A percentile compares a stretch with the other conserved stretches of the same genome.
Conservation (phyloP, 1,140 invertebrate species). For the Solen grandis region DNA sequence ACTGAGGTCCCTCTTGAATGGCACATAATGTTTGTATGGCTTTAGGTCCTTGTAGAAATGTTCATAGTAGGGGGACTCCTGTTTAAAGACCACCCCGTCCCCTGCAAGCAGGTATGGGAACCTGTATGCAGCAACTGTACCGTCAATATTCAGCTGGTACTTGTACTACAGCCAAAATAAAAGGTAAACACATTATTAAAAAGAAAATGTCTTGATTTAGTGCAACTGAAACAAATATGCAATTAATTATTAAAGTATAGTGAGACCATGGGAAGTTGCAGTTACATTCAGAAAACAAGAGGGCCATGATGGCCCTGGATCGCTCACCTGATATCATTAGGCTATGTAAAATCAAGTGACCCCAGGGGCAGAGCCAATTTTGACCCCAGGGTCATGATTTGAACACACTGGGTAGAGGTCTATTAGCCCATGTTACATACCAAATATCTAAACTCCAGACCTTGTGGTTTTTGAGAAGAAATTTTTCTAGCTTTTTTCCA, state of each 20-base stretch:
- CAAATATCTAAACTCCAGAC: too few species aligned
- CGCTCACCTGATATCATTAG: too few species aligned
- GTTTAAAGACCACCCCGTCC: slow-evolving; percentile 93
- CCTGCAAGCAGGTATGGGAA: slow-evolving; percentile 95
- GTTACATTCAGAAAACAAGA: too few species aligned
- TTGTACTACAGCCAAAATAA: slow-evolving; percentile 88
- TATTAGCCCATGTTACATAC: too few species aligned
- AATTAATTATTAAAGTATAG: neutral
- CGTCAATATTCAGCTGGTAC: slow-evolving; percentile 97
- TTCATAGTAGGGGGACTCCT: slow-evolving; percentile 96
- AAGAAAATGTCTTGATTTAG: neutral
- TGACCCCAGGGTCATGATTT: too few species aligned
- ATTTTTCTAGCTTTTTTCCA: too few species aligned
- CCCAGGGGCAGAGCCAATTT: too few species aligned
- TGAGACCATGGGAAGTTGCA: too few species aligned
- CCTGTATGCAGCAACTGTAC: slow-evolving; percentile 97
- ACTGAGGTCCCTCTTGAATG: slow-evolving; percentile 89
- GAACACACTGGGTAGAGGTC: too few species aligned
- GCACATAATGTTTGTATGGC: slow-evolving; percentile 91
- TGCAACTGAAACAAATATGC: neutral
- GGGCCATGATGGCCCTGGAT: too few species aligned
- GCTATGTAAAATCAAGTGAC: too few species aligned
- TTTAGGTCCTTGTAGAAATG: slow-evolving; percentile 92
- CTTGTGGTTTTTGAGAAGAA: too few species aligned
- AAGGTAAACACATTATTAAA: neutral